Conservation (phyloP, 2,888 invertebrate species). For the Branchinecta sandiegonensis region DNA sequence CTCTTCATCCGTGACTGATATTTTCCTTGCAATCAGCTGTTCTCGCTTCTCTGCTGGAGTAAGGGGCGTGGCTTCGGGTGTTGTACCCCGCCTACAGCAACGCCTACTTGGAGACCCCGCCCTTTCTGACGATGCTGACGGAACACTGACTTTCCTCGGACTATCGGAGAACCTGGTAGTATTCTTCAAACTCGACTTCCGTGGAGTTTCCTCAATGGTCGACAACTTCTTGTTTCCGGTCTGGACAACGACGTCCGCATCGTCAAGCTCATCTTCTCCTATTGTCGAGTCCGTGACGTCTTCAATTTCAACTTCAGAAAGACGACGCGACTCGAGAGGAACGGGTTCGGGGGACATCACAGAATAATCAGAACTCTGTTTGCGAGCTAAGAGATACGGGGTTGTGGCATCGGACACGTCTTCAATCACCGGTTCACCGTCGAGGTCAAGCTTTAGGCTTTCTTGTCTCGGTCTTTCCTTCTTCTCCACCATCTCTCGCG, state of each 20-base stretch:
- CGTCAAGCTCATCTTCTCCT: conserved; percentile 11
- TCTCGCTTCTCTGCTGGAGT: conserved; percentile 2
- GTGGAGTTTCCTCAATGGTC: not conserved
- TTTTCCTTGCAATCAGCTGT: conserved; percentile 20
- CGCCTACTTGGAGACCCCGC: conserved; percentile 3
- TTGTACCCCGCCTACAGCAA: not conserved
- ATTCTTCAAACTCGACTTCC: not conserved
- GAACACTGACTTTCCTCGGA: conserved; percentile 10
- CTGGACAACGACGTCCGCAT: not conserved
- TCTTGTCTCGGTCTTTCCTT: not conserved
- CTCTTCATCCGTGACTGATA: conserved; percentile 25
- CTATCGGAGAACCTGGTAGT: not conserved
- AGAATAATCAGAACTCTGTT: conserved; percentile 16
- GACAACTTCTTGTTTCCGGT: not conserved
- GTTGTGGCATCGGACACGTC: not conserved
- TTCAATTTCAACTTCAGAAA: conserved; percentile 19
- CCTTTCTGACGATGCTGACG: not conserved
- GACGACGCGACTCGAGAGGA: not conserved
- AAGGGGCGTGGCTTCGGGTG: not conserved
- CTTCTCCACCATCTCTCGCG: not conserved
- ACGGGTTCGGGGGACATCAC: conserved; percentile 18
- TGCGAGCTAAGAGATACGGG: not conserved
- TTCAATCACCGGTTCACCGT: not conserved
- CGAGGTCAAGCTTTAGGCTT: not conserved
- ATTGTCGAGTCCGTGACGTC: conserved; percentile 5